Evolutionary conservation across 2,113 vertebrate species (phyloP), one percentile per base, ranked within the genome.

Genomic region (Synchiropus splendidus): DNA sequence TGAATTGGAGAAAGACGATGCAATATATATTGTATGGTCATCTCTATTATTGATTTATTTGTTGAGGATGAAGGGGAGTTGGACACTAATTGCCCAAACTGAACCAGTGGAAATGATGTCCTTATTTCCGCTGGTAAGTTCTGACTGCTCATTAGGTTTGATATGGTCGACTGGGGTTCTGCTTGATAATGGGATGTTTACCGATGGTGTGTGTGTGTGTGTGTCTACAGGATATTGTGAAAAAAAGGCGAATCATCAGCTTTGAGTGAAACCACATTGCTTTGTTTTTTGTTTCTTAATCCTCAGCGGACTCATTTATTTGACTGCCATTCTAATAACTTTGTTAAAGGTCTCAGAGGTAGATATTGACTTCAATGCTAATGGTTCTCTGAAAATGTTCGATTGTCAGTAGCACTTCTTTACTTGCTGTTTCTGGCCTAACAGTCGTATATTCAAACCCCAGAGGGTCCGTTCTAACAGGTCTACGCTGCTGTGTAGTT

Each of bases 21-120:
- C 21, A 5, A 4, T 27, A 4, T 27, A 27, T 27, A 27, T 27
- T 27, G 21, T 27, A 27, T 27, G 21, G 21, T 27, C 4, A 27
- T 27, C 21, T 27, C 21, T 36, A 32, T 64, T 48, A 64, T 67
- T 50, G 67, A 66, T 72, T 54, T 40, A 51, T 10, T 49, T 39
- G 6, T n/a, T 48, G n/a, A 51, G 15, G 41, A 66, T 53, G 33
- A 39, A 48, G 50, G 43, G 43, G 15, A 59, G 38, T 45, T 36
- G 58, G 58, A 72, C 56, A 48, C 49, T 72, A 72, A 77, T 77
- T 74, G 61, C 55, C 68, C 59, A 60, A 64, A 70, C 49, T 72
- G 40, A 58, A 53, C 40, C 6, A 18, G 16, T 73, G 61, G 54
- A 65, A 61, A 60, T 68, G 18, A 55, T 48, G 66, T 51, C 16